Evolutionary conservation across 1,140 invertebrate genomes (phyloP).

Genomic region (Rhysida immarginata): DNA sequence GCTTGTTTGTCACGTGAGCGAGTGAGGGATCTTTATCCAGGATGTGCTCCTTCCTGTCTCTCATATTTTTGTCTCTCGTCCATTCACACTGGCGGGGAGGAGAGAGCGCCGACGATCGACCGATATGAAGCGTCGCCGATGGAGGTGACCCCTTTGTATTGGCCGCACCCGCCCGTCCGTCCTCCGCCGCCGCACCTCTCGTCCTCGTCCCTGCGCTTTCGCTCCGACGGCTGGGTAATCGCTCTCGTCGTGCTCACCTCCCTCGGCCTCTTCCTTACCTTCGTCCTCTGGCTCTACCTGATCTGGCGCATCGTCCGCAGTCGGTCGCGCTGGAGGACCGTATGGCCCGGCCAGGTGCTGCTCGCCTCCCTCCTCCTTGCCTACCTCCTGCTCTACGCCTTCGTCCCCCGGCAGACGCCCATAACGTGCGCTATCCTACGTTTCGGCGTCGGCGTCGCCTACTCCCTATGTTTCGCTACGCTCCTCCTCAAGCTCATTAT

Average conservation of each 20-base stretch:
- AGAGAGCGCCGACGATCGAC: too few relatives aligned
- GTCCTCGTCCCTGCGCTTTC: background rate
- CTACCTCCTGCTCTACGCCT: conserved; percentile 27
- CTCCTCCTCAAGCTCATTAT: conserved; percentile 31
- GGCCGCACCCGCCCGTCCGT: too few relatives aligned
- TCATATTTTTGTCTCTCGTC: too few relatives aligned
- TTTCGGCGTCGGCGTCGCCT: conserved; percentile 28
- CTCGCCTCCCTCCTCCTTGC: conserved; percentile 25
- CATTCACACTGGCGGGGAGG: too few relatives aligned
- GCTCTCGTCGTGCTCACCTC: conserved; percentile 26
- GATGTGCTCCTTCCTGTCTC: too few relatives aligned
- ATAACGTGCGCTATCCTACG: conserved; percentile 27
- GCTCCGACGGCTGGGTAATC: conserved; percentile 25
- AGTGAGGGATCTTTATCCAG: too few relatives aligned
- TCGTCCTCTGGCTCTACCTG: conserved; percentile 29
- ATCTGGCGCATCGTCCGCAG: conserved; percentile 25
- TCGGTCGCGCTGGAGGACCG: conserved; percentile 17
- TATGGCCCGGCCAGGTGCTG: conserved; percentile 30
- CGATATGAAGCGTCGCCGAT: too few relatives aligned
- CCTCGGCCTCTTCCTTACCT: conserved; percentile 25
- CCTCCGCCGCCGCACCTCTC: background rate
- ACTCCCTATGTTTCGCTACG: conserved; percentile 26
- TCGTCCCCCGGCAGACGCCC: conserved; percentile 21
- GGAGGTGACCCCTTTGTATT: too few relatives aligned
- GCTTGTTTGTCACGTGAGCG: too few relatives aligned